Conservation (phyloP, 2,113 vertebrate genomes). For the Ammodramus savannarum region DNA sequence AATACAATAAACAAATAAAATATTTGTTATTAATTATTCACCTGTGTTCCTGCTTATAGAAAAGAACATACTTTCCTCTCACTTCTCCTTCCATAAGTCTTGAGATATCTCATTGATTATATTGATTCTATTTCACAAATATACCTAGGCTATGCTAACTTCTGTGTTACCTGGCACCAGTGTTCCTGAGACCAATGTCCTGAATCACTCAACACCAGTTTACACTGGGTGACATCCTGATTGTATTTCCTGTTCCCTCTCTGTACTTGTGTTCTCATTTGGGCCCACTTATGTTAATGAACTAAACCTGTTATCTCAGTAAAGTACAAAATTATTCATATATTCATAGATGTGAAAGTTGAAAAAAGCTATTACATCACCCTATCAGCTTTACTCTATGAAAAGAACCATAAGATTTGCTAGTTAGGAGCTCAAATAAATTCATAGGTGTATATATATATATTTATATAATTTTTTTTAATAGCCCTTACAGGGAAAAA, state of each 20-base stretch:
- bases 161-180: neutral
- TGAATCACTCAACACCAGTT: neutral
- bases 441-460: neutral
- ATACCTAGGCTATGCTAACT: neutral
- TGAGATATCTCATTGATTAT: neutral
- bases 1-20: neutral
- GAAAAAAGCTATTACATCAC: neutral
- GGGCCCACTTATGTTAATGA: neutral
- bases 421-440: neutral
- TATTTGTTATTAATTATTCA: neutral
- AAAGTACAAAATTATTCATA: neutral
- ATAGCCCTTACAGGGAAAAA: neutral
- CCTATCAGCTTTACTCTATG: accelerated
- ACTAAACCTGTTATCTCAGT: neutral
- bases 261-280: neutral
- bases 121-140: neutral
- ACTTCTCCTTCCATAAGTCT: neutral
- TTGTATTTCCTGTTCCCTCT: neutral
- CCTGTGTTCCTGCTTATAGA: neutral
- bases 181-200: neutral
- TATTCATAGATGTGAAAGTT: neutral
- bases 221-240: neutral
- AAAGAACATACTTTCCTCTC: neutral
- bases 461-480: neutral
- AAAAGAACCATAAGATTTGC: neutral